Percentiles rank a stretch among this genome's conserved stretches.
Evolutionary conservation across 2,888 invertebrate genomes (phyloP).

Genomic region (Drosophila setosimentum): DNA sequence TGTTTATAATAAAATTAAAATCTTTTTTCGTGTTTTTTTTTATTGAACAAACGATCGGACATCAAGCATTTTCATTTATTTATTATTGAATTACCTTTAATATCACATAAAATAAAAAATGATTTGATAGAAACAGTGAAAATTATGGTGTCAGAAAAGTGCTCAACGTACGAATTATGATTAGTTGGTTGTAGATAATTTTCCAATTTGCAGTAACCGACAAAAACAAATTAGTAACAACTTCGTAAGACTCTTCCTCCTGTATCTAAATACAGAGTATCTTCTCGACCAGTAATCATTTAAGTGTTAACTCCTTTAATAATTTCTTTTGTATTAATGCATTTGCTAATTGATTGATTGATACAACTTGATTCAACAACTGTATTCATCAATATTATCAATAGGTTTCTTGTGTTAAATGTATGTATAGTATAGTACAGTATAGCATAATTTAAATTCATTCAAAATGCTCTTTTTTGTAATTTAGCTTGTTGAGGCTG

Average conservation of each 20-base stretch:
- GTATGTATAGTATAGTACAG: neutral
- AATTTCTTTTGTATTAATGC: neutral
- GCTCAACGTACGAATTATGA: neutral
- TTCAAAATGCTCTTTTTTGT: constrained; percentile 15
- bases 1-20: neutral
- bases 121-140: neutral
- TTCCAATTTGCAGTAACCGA: neutral
- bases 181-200: neutral
- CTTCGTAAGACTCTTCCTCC: neutral
- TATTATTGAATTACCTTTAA: neutral
- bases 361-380: constrained; percentile 34
- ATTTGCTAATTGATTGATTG: constrained; percentile 27
- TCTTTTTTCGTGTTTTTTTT: neutral
- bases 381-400: constrained; percentile 42
- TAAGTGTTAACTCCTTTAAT: neutral
- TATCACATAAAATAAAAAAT: neutral
- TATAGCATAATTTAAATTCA: constrained; percentile 2
- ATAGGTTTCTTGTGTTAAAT: neutral
- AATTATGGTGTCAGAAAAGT: neutral
- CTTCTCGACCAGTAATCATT: neutral
- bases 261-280: constrained; percentile 10
- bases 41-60: too few species aligned
- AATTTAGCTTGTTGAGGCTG: constrained; percentile 34
- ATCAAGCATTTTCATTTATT: too few species aligned
- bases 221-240: neutral